phyloP scores from a whole-genome alignment of 2,888 invertebrate genomes.

The Xylophagus ater region DNA sequence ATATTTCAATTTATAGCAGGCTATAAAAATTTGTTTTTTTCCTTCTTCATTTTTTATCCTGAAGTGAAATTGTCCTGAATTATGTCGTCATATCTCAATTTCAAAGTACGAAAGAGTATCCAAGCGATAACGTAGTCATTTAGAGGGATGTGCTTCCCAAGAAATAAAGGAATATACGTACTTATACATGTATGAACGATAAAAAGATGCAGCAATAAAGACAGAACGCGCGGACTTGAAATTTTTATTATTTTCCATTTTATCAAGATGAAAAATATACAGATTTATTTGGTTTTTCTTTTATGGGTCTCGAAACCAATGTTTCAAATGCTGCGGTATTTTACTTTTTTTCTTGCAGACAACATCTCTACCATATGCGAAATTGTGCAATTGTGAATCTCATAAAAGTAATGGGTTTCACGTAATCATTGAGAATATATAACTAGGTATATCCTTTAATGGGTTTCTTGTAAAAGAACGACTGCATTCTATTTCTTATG shows the following conservation, averaged over 20 bases:
- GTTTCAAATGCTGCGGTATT: too few species aligned
- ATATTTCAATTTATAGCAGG: constrained; percentile 9
- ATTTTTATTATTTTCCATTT: constrained; percentile 7
- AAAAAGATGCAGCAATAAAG: constrained; percentile 9
- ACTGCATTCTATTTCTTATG: constrained; percentile 10
- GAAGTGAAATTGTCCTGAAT: constrained; percentile 11
- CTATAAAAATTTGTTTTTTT: constrained; percentile 6
- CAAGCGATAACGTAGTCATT: constrained; percentile 12
- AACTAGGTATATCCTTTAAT: too few species aligned
- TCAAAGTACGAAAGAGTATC: constrained; percentile 6
- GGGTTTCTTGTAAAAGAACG: constrained; percentile 10
- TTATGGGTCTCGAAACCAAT: too few species aligned
- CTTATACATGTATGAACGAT: too few species aligned
- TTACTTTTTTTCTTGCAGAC: too few species aligned
- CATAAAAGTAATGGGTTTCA: constrained; percentile 8
- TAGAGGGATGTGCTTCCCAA: too few species aligned
- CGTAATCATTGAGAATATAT: too few species aligned
- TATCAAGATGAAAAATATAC: too few species aligned
- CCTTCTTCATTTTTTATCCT: too few species aligned
- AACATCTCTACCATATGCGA: too few species aligned
- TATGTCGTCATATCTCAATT: constrained; percentile 12
- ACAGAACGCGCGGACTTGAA: constrained; percentile 5
- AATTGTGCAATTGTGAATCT: background rate
- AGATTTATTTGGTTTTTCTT: too few species aligned
- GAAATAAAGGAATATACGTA: too few species aligned